These are phyloP conservation scores for Zonitis immaculata DNA, from an alignment of 2,888 invertebrate species.

Conservation along the genomic window DNA sequence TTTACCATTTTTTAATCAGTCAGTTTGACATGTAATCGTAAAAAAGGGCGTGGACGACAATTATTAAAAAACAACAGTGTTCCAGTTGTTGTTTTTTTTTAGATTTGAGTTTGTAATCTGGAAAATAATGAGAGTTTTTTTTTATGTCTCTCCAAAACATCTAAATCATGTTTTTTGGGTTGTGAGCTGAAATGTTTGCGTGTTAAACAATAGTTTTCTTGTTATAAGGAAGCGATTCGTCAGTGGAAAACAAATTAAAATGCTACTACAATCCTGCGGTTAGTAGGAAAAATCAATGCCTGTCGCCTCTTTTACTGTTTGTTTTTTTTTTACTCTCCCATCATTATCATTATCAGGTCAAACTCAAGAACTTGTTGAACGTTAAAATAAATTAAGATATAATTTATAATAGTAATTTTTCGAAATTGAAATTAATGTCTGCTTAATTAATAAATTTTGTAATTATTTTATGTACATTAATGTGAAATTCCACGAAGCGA, in stretches of 20 bases:
- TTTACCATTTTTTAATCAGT: not conserved
- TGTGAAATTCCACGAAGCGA: not conserved
- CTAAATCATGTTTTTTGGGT: not conserved
- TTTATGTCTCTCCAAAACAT: not conserved
- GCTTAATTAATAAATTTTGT: too few relatives aligned
- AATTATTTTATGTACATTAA: too few relatives aligned
- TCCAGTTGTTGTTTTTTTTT: conserved; percentile 8
- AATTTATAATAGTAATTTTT: too few relatives aligned
- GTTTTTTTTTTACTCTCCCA: too few relatives aligned
- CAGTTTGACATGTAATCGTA: not conserved
- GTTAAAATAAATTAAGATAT: too few relatives aligned
- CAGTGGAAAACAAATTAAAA: not conserved
- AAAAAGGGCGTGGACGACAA: not conserved
- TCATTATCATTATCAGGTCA: not conserved
- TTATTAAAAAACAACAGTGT: not conserved
- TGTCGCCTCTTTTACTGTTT: not conserved
- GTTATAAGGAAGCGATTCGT: not conserved
- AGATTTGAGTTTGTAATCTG: not conserved
- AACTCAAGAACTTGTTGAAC: not conserved
- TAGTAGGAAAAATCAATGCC: not conserved
- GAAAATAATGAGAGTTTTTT: not conserved
- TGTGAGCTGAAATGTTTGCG: not conserved
- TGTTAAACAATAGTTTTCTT: not conserved
- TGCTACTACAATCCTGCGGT: not conserved
- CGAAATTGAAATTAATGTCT: too few relatives aligned